Base-by-base conservation (phyloP, 2,888 invertebrate species). In the Drosophila macrospina region DNA sequence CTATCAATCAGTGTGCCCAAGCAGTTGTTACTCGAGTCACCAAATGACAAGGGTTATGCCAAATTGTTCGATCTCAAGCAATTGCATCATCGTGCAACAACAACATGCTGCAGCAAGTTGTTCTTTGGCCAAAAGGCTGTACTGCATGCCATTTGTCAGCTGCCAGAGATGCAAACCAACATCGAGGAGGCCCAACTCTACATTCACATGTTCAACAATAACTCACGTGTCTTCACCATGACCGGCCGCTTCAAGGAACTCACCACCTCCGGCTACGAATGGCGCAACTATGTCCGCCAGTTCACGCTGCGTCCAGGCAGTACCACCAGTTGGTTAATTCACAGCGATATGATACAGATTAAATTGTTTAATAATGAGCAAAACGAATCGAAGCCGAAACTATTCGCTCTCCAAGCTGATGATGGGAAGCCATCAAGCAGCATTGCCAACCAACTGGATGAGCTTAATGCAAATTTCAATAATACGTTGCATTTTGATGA, bases 1-100 rank as follows among this genome's bases (percentile, higher is more conserved):
- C 65, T 79, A 15, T 70, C 78, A 6, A 13, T 78, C 6, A 48
- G 41, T 16, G 42, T 70, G 15, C 50, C 70, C 0, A 47, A 55
- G 16, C 16, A 0, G 4, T n/a, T 47, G 30, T 1, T 44, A 26
- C 2, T 28, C 7, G 24, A 26, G 44, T 28, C 44, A 5, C 4
- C 28, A 30, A 30, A 10, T 5, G 0, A 3, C 8, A 30, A 6
- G 0, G 47, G 7, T 4, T 47, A 47, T 7, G 16, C 32, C 32
- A 11, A 16, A 10, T 16, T 47, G n/a, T 47, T 7, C 11, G 32
- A 47, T 47, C 6, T 32, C 11, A 16, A 16, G 5, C 32, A 32
- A 1, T 32, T 11, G 6, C 16, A 20, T 4, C 11, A 32, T 20
- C 47, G 32, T 20, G 1, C 11, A 0, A 0, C 16, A 32, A 32